Conservation (phyloP, 2,113 vertebrate genomes). For the Callithrix jacchus region DNA sequence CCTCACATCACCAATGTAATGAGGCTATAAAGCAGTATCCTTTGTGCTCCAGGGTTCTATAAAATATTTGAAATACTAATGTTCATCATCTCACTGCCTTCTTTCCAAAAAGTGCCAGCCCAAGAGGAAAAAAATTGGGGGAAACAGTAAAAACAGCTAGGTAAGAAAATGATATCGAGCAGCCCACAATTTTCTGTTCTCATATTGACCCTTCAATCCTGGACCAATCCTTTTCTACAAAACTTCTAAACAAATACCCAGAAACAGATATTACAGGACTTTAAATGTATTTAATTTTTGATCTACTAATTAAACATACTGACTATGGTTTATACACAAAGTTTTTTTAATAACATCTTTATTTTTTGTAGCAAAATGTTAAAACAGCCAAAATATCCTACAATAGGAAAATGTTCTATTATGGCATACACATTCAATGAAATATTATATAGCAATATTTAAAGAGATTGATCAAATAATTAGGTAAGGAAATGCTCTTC, state of each 20-base stretch:
- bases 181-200: not conserved
- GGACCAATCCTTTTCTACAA: not conserved
- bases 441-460: not conserved
- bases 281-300: not conserved
- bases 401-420: not conserved
- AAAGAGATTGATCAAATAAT: not conserved
- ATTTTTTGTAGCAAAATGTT: not conserved
- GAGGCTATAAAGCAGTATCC: not conserved
- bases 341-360: not conserved
- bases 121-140: not conserved
- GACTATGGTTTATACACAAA: not conserved
- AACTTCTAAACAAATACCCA: not conserved
- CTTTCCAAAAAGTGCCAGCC: not conserved
- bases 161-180: not conserved
- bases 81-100: not conserved
- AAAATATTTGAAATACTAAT: not conserved
- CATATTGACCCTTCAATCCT: not conserved
- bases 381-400: not conserved
- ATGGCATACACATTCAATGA: not conserved
- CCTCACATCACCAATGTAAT: not conserved
- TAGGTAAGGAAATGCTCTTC: not conserved
- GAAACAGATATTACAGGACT: not conserved
- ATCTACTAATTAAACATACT: not conserved
- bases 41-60: not conserved
- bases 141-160: not conserved